Evolutionary conservation across 1,140 invertebrate species (phyloP).

Genomic region (Lepidurus packardi): DNA sequence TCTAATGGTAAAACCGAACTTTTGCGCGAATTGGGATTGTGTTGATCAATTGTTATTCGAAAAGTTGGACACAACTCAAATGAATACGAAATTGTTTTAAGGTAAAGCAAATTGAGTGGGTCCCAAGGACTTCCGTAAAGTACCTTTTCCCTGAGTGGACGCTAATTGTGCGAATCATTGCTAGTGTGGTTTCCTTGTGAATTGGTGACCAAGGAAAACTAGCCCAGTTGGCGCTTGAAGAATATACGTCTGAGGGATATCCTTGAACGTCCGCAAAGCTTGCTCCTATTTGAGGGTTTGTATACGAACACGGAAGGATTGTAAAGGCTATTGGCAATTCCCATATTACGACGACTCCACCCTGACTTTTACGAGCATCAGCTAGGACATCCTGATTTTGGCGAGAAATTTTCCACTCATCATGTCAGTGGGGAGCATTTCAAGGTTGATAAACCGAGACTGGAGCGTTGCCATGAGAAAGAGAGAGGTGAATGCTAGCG

Average conservation of each 20-base stretch:
- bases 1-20: neutral
- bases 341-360: slow-evolving; percentile 1
- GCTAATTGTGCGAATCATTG: neutral
- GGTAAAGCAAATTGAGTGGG: neutral
- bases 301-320: neutral
- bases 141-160: neutral
- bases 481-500: neutral
- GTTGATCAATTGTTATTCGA: neutral
- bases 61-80: neutral
- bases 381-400: neutral
- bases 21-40: neutral
- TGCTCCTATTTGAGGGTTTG: neutral
- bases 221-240: neutral
- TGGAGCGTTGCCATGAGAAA: neutral
- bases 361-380: neutral
- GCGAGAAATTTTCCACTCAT: neutral
- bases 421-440: neutral
- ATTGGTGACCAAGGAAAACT: neutral
- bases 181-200: neutral
- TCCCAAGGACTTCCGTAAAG: neutral
- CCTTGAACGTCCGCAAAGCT: neutral
- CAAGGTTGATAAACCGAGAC: slow-evolving; percentile 7
- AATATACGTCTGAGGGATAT: neutral
- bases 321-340: neutral
- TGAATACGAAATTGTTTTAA: neutral